These are phyloP conservation scores for Solen grandis DNA, from an alignment of 1,140 invertebrate species.

Conservation along the genomic window DNA sequence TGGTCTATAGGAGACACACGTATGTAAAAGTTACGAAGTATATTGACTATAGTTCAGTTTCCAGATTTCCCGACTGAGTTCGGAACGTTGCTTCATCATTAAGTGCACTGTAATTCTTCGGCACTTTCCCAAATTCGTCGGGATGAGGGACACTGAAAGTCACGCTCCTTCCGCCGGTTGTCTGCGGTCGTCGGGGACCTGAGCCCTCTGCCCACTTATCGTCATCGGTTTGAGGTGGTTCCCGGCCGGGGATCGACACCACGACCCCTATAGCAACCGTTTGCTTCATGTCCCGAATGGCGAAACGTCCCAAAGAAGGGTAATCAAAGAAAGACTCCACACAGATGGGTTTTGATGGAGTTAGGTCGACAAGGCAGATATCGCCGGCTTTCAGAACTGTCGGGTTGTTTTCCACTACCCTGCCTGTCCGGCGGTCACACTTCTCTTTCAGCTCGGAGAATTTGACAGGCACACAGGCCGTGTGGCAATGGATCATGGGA, in stretches of 20 bases:
- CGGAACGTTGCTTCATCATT: constrained; percentile 46
- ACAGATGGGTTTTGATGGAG: constrained; percentile 96
- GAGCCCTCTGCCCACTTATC: constrained; percentile 50
- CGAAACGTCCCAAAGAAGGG: constrained; percentile 97
- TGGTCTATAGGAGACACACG: too few species aligned
- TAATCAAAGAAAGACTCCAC: constrained; percentile 99
- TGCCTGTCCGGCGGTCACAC: constrained; percentile 96
- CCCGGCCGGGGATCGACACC: constrained; percentile 55
- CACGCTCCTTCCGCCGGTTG: constrained; percentile 43
- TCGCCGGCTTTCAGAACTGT: constrained; percentile 95
- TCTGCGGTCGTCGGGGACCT: constrained; percentile 46
- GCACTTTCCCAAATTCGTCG: constrained; percentile 44
- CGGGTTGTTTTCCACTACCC: constrained; percentile 81
- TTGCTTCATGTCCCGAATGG: constrained; percentile 99
- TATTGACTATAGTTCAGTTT: constrained; percentile 32
- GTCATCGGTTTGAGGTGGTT: constrained; percentile 44
- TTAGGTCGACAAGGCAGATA: constrained; percentile 91
- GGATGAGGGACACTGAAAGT: constrained; percentile 44
- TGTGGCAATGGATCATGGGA: constrained; percentile 98
- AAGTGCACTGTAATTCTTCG: constrained; percentile 14
- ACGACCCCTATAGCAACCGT: constrained; percentile 99
- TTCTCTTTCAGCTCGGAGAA: constrained; percentile 98
- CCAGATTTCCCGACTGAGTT: constrained; percentile 49
- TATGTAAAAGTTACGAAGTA: too few species aligned
- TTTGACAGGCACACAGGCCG: constrained; percentile 98